Percentiles rank a stretch among this genome's conserved stretches.
Conservation (phyloP, 1,140 invertebrate genomes). For the Brevipalpus yothersi region DNA sequence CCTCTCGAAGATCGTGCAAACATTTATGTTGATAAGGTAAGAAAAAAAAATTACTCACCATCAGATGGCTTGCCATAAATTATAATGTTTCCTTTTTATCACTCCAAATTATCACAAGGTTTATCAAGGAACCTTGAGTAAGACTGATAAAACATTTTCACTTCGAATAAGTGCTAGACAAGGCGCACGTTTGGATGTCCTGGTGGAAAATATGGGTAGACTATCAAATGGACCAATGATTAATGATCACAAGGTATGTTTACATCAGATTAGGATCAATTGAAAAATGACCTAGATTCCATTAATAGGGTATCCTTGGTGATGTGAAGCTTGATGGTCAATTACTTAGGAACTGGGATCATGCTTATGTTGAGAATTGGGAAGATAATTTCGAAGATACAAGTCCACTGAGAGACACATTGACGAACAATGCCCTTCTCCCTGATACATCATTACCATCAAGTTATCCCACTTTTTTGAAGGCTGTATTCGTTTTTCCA, state of each 20-base stretch:
- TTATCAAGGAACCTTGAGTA: not conserved
- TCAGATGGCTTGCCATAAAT: no score
- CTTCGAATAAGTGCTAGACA: not conserved
- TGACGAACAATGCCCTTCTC: not conserved
- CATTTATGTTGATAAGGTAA: constrained; percentile 39
- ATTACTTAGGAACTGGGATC: not conserved
- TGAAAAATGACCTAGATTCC: not conserved
- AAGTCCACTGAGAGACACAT: not conserved
- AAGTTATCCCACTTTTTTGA: no score
- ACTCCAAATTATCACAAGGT: not conserved
- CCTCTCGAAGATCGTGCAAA: constrained; percentile 41
- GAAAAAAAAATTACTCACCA: no score
- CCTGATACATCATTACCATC: not conserved
- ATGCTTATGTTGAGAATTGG: not conserved
- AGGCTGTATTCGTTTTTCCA: not conserved
- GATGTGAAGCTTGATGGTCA: not conserved
- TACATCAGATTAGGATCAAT: not conserved
- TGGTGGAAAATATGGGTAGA: not conserved
- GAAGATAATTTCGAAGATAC: not conserved
- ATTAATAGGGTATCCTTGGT: not conserved
- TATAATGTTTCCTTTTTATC: not conserved
- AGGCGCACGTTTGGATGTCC: not conserved
- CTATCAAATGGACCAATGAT: not conserved
- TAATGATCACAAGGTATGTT: not conserved
- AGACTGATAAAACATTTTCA: not conserved